These are phyloP conservation scores for Busseola fusca DNA, from an alignment of 2,888 invertebrate species.

Conservation along the genomic window DNA sequence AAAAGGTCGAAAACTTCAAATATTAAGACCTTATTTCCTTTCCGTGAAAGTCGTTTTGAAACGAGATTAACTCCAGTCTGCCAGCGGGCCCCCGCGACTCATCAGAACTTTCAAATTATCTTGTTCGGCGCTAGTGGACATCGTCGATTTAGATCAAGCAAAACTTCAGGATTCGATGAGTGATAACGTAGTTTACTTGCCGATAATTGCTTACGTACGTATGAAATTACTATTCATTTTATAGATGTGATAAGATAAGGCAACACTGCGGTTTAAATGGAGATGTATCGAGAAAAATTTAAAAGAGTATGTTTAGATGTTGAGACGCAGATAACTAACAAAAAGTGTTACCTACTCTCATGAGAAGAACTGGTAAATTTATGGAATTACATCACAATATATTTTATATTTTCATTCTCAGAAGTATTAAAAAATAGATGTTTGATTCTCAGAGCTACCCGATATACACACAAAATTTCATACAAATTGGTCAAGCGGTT, in stretches of 20 bases:
- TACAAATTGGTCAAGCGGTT: no score
- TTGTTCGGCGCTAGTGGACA: constrained; percentile 35
- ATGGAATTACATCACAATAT: not conserved
- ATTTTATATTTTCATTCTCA: not conserved
- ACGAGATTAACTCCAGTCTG: constrained; percentile 60
- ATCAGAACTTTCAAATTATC: constrained; percentile 60
- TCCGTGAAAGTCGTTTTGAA: constrained; percentile 59
- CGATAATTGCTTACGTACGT: not conserved
- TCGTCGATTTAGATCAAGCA: not conserved
- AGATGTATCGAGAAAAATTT: not conserved
- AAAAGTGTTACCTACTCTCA: not conserved
- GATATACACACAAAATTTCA: no score
- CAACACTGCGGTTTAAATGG: not conserved
- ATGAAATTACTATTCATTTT: not conserved
- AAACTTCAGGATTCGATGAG: not conserved
- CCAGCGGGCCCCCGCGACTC: constrained; percentile 52
- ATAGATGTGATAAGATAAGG: not conserved
- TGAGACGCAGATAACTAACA: not conserved
- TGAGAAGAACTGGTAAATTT: not conserved
- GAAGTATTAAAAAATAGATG: no score
- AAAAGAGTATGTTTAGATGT: no score
- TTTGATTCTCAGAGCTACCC: no score
- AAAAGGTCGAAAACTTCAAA: constrained; percentile 56
- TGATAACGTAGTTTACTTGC: constrained; percentile 3
- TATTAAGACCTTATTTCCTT: constrained; percentile 64